Evolutionary conservation across 2,113 vertebrate genomes (phyloP).

Genomic region (Leucoraja erinaceus): DNA sequence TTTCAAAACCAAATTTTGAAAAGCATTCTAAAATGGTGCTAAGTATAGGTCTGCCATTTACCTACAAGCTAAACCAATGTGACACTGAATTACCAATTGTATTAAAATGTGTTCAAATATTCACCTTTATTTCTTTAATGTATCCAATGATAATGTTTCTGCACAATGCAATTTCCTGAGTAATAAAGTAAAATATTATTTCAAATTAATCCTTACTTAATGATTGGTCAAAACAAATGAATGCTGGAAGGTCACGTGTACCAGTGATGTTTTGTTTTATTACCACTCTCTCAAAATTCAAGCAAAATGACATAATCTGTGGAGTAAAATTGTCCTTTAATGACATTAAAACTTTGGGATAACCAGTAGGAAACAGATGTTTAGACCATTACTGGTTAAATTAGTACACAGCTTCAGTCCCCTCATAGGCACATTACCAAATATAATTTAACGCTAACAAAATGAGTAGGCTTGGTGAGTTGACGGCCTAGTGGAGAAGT

Average conservation of each 20-base stretch:
- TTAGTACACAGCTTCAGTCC: background rate
- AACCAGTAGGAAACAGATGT: background rate
- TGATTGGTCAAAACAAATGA: background rate
- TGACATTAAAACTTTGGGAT: background rate
- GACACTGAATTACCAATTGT: background rate
- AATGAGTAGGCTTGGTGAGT: no score
- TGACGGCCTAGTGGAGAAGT: no score
- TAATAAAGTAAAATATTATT: background rate
- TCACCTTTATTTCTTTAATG: conserved; percentile 30
- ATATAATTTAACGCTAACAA: background rate
- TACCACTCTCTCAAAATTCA: background rate
- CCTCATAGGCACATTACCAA: background rate
- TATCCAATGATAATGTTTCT: conserved; percentile 10
- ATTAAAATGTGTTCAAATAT: background rate
- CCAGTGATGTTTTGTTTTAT: background rate
- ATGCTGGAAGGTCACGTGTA: background rate
- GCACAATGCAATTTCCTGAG: conserved; percentile 17
- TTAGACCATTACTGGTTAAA: background rate
- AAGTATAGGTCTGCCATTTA: background rate
- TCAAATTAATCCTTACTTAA: background rate
- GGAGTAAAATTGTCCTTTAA: background rate
- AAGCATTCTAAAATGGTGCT: background rate
- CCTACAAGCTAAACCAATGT: background rate
- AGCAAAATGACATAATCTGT: background rate
- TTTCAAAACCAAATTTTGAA: background rate